Base-by-base conservation (phyloP, 64 coral and sea anemone species). In the Montipora efflorescens region DNA sequence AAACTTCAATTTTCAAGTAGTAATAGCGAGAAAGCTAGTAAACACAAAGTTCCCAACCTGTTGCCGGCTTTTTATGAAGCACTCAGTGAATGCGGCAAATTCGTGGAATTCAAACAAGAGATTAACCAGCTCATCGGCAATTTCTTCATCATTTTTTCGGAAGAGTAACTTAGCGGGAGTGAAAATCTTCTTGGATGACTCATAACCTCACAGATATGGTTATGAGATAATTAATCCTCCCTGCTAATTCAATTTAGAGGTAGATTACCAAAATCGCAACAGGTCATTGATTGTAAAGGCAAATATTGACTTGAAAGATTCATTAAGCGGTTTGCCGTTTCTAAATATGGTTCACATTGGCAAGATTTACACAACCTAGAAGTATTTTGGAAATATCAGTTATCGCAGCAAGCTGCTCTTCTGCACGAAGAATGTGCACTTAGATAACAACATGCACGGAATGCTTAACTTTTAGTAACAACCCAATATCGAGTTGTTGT, bases 141-240 rank as follows among this genome's bases (percentile, higher is more conserved):
- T 78, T 78, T 49, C 76, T 78, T 78, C 44, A 78, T 78, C 44
- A 78, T 78, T 78, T 78, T 78, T 78, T 45, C 15, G 47, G 76
- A 19, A 48, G 13, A 49, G 46, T n/a, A 78, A 78, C 28, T 28
- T 28, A 49, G 76, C 47, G 12, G 46, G 2, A 18, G 47, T 51
- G 21, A 23, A 71, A 71, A 23, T 78, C 15, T 78, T 78, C 16
- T 49, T 6, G 5, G 14, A 49, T 78, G 76, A 78, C 46, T 78
- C 76, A 78, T 49, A 45, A 14, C 74, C 28, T 1, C 6, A 57
- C 5, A 15, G 25, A 8, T 13, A 25, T 74, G 71, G 23, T 74
- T 74, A 74, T 74, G 0, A 43, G 1, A 73, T 23, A 12, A 16
- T 12, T 19, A 68, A 73, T 76, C 74, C 18, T 57, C 53, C 53